These are phyloP conservation scores for Phyllotreta striolata DNA, from an alignment of 2,888 invertebrate species.

Conservation along the genomic window DNA sequence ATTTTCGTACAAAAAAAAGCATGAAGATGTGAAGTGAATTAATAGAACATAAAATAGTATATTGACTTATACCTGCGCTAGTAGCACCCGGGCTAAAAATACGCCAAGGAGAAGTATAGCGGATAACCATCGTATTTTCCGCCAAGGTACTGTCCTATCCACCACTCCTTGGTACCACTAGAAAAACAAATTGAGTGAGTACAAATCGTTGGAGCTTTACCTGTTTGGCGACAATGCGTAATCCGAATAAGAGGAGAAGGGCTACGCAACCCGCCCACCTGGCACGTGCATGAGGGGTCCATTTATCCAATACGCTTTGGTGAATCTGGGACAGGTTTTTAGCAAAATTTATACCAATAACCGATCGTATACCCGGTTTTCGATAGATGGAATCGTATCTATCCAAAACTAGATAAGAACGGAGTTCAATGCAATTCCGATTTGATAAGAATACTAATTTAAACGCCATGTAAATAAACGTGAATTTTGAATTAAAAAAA, in stretches of 20 bases:
- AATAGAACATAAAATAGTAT: constrained; percentile 29
- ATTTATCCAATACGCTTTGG: constrained; percentile 85
- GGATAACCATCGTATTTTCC: constrained; percentile 59
- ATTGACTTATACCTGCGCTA: constrained; percentile 59
- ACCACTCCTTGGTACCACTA: constrained; percentile 64
- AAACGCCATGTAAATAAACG: background rate
- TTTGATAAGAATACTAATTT: no score
- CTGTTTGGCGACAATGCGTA: constrained; percentile 84
- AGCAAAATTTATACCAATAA: background rate
- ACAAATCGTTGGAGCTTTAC: constrained; percentile 63
- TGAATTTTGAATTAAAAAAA: no score
- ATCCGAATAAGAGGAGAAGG: constrained; percentile 76
- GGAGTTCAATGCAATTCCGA: no score
- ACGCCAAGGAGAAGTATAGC: constrained; percentile 58
- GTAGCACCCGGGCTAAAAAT: constrained; percentile 61
- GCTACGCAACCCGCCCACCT: constrained; percentile 81
- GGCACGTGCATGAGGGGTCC: constrained; percentile 82
- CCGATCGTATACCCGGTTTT: background rate
- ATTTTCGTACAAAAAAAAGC: constrained; percentile 33
- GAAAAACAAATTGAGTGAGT: constrained; percentile 52
- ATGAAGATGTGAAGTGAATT: constrained; percentile 33
- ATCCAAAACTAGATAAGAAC: no score
- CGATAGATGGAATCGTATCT: no score
- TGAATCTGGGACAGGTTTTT: constrained; percentile 68
- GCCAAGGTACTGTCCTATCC: constrained; percentile 63